Conservation (phyloP, 2,113 vertebrate species). For the Chamaea fasciata region DNA sequence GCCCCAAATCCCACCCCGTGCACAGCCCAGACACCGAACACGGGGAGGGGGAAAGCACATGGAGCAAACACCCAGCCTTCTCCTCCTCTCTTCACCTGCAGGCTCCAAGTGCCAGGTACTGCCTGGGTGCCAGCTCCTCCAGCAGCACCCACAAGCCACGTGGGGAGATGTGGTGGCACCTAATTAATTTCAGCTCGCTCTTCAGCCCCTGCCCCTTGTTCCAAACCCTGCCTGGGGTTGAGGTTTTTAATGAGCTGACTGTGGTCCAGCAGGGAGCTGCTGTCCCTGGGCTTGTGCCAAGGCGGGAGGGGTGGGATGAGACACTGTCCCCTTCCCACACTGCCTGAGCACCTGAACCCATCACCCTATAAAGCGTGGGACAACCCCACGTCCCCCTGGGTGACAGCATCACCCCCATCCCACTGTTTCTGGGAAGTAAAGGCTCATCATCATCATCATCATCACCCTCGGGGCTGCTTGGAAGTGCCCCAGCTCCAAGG, state of each 20-base stretch:
- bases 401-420: not conserved
- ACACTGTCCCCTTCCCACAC: too few relatives aligned
- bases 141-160: not conserved
- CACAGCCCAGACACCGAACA: not conserved
- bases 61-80: not conserved
- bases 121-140: not conserved
- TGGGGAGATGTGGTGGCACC: not conserved
- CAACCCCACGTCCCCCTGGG: accelerated
- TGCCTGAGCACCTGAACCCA: not conserved
- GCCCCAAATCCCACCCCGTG: not conserved
- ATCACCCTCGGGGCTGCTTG: not conserved
- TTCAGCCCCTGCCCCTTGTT: not conserved
- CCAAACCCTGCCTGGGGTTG: not conserved
- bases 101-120: too few relatives aligned
- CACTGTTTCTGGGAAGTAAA: not conserved
- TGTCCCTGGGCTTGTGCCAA: not conserved
- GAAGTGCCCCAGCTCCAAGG: not conserved
- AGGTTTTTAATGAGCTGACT: not conserved
- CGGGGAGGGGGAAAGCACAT: accelerated
- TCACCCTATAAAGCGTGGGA: not conserved
- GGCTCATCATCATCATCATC: not conserved
- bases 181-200: not conserved
- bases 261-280: not conserved
- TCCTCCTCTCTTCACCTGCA: not conserved
- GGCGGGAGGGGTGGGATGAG: not conserved